phyloP scores from a whole-genome alignment of 2,888 invertebrate species.

The Ochlodes sylvanus region DNA sequence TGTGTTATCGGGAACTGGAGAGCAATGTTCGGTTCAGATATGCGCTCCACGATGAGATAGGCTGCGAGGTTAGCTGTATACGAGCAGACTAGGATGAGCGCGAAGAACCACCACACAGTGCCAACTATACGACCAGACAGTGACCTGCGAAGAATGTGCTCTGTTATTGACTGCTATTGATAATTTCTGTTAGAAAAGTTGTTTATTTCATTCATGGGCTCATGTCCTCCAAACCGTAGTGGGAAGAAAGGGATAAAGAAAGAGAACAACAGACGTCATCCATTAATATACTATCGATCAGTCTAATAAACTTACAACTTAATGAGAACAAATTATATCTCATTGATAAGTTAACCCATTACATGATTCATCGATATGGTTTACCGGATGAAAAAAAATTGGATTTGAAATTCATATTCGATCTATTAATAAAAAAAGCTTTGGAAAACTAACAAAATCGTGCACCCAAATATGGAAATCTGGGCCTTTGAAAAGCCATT shows the following conservation, averaged over 20 bases:
- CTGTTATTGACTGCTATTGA: too few relatives aligned
- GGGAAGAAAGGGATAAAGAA: too few relatives aligned
- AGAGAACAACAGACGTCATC: too few relatives aligned
- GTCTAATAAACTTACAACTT: too few relatives aligned
- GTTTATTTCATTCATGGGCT: too few relatives aligned
- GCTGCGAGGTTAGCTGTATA: conserved; percentile 99
- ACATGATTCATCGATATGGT: too few relatives aligned
- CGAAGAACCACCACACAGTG: conserved; percentile 99
- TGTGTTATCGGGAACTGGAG: conserved; percentile 96
- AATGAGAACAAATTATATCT: too few relatives aligned
- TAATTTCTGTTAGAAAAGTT: too few relatives aligned
- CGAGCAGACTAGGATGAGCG: conserved; percentile 98
- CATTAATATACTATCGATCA: too few relatives aligned
- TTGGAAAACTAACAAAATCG: conserved; percentile 9
- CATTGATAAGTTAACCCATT: too few relatives aligned
- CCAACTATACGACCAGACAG: conserved; percentile 98
- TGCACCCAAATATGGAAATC: conserved; percentile 17
- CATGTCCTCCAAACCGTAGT: too few relatives aligned
- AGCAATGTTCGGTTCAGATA: conserved; percentile 91
- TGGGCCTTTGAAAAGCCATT: conserved; percentile 13
- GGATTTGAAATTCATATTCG: conserved; percentile 4
- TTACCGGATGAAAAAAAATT: not conserved
- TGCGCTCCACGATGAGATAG: conserved; percentile 98
- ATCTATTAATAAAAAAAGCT: conserved; percentile 10
- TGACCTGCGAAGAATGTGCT: conserved; percentile 80